Evolutionary conservation across 2,113 vertebrate species (phyloP), one percentile per base, ranked within the genome.

Genomic region (Alosa alosa): DNA sequence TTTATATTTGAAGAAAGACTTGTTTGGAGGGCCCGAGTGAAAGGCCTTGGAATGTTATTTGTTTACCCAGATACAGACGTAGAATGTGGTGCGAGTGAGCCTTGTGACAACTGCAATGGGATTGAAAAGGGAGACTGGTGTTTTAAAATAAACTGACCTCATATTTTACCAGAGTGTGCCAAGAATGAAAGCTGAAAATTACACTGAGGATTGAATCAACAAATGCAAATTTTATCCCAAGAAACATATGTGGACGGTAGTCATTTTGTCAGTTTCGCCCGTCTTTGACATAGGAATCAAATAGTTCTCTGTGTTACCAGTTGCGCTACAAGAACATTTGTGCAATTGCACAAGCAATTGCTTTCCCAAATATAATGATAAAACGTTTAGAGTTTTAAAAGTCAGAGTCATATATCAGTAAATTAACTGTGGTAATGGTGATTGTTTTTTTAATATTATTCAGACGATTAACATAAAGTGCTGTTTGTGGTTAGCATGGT

Each of bases 121-220:
- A 90, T 87, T 91, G 89, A 94, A 91, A 72, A 90, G 72, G 85
- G 84, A 91, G 92, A 89, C 83, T 82, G 85, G 82, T 82, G 84
- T 90, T 90, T 94, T 84, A 92, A 95, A 94, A 94, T 95, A 94
- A 88, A 93, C 90, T 85, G 17, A 92, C 91, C 92, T 92, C 90
- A 90, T 92, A 89, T 94, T 94, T 94, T 90, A 91, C 92, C 93
- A 93, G 90, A 87, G 86, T 87, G 85, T 89, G 91, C 93, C 93
- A 93, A 87, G 88, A 86, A 91, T 90, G 88, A 89, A 89, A 82
- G 83, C 84, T 90, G 88, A 92, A 88, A 92, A 93, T 91, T 91
- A 88, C 85, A 82, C 87, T 88, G 85, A 89, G 91, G 91, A 89
- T 89, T 90, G 85, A 92, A 89, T 93, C 92, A 94, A 93, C 90